Evolutionary conservation across 30 jellyfish, hydroid and myxozoan genomes (phyloP).

Genomic region (Clytia hemisphaerica): DNA sequence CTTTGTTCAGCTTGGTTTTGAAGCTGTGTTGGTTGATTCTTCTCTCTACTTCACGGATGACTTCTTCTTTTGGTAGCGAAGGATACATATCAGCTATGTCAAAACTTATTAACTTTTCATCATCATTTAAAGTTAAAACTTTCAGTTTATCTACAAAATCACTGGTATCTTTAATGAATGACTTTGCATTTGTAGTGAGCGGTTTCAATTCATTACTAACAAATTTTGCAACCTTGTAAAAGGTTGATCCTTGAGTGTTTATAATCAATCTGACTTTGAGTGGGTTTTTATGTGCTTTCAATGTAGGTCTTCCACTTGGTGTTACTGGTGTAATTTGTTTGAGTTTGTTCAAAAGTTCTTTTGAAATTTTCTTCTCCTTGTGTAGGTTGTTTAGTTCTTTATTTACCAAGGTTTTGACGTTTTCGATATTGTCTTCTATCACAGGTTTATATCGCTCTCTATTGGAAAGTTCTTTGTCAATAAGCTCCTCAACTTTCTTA

Average conservation of each 20-base stretch:
- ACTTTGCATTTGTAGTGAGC: constrained; percentile 2
- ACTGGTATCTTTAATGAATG: background rate
- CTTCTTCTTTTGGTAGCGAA: constrained; percentile 21
- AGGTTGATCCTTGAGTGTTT: constrained; percentile 6
- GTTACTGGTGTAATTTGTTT: constrained; percentile 9
- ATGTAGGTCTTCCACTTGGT: constrained; percentile 9
- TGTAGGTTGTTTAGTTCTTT: background rate
- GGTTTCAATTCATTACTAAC: constrained; percentile 8
- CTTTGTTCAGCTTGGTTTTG: too few species aligned
- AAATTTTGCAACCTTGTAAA: constrained; percentile 8
- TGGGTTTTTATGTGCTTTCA: constrained; percentile 12
- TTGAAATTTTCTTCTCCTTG: background rate
- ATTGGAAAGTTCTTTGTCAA: background rate
- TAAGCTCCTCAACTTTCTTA: background rate
- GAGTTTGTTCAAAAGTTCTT: background rate
- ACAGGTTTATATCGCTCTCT: background rate
- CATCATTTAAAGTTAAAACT: background rate
- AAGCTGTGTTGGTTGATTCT: background rate
- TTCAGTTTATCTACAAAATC: constrained; percentile 8
- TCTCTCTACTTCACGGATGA: constrained; percentile 9
- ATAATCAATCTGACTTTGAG: constrained; percentile 13
- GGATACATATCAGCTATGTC: constrained; percentile 15
- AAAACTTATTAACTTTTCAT: constrained; percentile 3
- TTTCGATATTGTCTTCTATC: background rate
- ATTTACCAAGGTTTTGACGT: background rate